Percentiles rank a stretch among this genome's conserved stretches.
These are phyloP conservation scores for Dioctria rufipes DNA, from an alignment of 2,888 invertebrate species.

Conservation along the genomic window DNA sequence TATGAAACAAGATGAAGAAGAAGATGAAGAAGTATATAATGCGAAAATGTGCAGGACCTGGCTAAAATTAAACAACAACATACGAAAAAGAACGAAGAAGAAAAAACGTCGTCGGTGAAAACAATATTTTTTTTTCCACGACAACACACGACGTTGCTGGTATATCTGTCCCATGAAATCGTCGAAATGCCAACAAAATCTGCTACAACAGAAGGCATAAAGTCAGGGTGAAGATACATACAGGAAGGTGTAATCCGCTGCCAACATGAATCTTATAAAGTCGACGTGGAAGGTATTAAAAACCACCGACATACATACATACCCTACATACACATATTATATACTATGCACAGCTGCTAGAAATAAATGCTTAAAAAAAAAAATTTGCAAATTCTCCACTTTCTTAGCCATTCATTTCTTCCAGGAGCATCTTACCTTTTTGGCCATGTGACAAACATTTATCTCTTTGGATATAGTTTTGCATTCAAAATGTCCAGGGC, in stretches of 20 bases:
- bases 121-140: constrained; percentile 1
- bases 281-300: constrained; percentile 25
- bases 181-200: constrained; percentile 43
- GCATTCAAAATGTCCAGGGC: constrained; percentile 38
- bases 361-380: constrained; percentile 16
- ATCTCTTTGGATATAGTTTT: constrained; percentile 22
- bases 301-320: constrained; percentile 16
- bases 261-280: constrained; percentile 34
- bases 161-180: constrained; percentile 37
- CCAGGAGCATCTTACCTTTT: constrained; percentile 31
- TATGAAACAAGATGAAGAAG: too few relatives aligned
- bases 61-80: constrained; percentile 14
- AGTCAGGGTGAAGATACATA: constrained; percentile 13
- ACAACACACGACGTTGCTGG: constrained; percentile 14
- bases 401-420: constrained; percentile 38
- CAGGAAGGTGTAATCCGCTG: constrained; percentile 1
- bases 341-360: neutral
- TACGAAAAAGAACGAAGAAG: constrained; percentile 6
- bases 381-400: constrained; percentile 42
- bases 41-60: neutral
- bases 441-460: constrained; percentile 43
- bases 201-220: constrained; percentile 26
- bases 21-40: neutral
- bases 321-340: too few relatives aligned
- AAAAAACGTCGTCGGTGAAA: constrained; percentile 3